Base-by-base conservation (phyloP, 2,888 invertebrate species). In the Drosophila incognita region DNA sequence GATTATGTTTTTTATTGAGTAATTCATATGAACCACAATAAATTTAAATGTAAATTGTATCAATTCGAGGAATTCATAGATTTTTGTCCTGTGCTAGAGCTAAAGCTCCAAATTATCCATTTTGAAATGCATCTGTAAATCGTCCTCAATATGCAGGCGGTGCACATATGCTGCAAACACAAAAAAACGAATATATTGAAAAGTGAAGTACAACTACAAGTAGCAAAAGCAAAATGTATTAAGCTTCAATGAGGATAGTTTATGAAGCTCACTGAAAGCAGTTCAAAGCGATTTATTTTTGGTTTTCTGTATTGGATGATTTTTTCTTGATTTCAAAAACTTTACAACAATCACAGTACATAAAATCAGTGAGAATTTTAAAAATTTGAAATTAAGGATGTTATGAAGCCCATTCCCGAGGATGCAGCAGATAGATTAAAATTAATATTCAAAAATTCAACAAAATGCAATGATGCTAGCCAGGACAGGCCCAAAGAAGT, bases 151-250 rank as follows among this genome's bases (percentile, higher is more conserved):
- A 31, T 46, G 42, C 7, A 58, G 24, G 0, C 60, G 48, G 3
- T 78, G 72, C 4, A 79, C 2, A 33, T 70, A 73, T 2, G 66
- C 85, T 84, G 24, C 1, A 53, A 68, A 11, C 1, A 18, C 5
- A 27, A 38, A 5, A 24, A 8, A 40, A 21, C n/a, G 2, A n/a
- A 6, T 15, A 7, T 33, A 38, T 31, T n/a, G 0, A 24, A 58
- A 6, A 46, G 1, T 31, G 0, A 33, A 31, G 4, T 24, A 5
- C 0, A 46, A 13, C 35, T 49, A 0, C 33, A 33, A 35, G 31
- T 8, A 31, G 0, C 11, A 29, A 46, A 8, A 8, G 18, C 27
- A n/a, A 27, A 2, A 15, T 21, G 10, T 4, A 21, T 15, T 21
- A 21, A 21, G 7, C 42, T 21, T 21, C 21, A 21, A 6, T 42